phyloP scores from a whole-genome alignment of 2,888 invertebrate genomes.

The Helicoverpa assulta region DNA sequence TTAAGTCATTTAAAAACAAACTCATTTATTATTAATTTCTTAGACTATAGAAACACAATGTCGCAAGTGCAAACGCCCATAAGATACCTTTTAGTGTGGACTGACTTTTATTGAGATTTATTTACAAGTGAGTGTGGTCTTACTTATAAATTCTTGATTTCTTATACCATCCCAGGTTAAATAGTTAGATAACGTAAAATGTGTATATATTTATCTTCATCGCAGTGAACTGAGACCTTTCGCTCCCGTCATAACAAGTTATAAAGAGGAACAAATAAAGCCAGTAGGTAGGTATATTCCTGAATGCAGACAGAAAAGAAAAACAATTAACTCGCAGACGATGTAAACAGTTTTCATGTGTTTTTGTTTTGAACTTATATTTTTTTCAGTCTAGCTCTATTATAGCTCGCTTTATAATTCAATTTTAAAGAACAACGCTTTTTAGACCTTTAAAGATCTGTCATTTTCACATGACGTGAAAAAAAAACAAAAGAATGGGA shows the following conservation, averaged over 20 bases:
- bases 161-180: not conserved
- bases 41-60: no score
- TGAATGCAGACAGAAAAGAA: slow-evolving; percentile 1
- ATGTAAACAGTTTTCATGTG: not conserved
- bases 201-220: not conserved
- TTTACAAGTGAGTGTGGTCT: no score
- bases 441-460: no score
- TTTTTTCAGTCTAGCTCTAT: slow-evolving; percentile 3
- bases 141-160: not conserved
- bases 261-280: not conserved
- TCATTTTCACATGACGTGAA: no score
- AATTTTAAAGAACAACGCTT: no score
- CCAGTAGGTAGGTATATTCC: not conserved
- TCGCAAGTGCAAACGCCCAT: no score
- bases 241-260: not conserved
- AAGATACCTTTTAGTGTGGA: no score
- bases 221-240: not conserved
- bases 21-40: no score
- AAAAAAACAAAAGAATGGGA: no score
- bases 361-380: slow-evolving; percentile 2
- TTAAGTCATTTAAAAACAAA: no score
- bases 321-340: not conserved
- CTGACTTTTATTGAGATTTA: no score
- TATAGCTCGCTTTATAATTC: not conserved
- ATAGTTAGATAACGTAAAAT: not conserved